A percentile compares a stretch with the other conserved stretches of the same genome.
Evolutionary conservation across 2,113 vertebrate species (phyloP).

Genomic region (Salminus brasiliensis): DNA sequence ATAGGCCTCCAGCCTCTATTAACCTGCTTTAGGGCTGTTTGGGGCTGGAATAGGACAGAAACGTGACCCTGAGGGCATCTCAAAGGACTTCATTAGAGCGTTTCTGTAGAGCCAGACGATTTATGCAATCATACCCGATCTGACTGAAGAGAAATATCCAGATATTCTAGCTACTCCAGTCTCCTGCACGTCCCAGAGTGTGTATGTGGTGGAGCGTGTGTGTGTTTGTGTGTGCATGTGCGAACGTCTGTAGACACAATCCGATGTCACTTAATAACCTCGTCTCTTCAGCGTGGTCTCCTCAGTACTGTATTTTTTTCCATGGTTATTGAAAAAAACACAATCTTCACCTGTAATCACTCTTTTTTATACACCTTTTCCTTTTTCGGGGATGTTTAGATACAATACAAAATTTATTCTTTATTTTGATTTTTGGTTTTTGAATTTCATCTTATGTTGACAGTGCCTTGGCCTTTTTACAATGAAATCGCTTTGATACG

Average conservation of each 20-base stretch:
- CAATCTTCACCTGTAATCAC: constrained; percentile 26
- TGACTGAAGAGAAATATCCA: not conserved
- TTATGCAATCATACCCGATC: too few species aligned
- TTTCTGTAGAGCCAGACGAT: not conserved
- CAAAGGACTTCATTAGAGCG: not conserved
- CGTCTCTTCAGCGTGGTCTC: constrained; percentile 40
- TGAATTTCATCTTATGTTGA: constrained; percentile 61
- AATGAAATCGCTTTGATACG: constrained; percentile 68
- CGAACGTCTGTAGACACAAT: constrained; percentile 36
- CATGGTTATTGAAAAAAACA: constrained; percentile 46
- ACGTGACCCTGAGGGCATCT: not conserved
- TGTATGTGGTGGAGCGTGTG: not conserved
- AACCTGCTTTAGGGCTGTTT: not conserved
- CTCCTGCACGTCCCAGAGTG: constrained; percentile 15
- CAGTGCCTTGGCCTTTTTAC: constrained; percentile 75
- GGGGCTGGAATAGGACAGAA: not conserved
- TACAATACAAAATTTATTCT: constrained; percentile 4
- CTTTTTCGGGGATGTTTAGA: constrained; percentile 28
- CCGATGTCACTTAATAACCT: constrained; percentile 12
- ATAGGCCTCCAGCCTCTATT: not conserved
- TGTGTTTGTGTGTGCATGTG: too few species aligned
- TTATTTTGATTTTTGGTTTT: constrained; percentile 8
- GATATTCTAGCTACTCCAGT: not conserved
- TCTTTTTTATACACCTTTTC: constrained; percentile 51
- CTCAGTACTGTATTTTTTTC: constrained; percentile 59